Conservation (phyloP, 2,888 invertebrate genomes). For the Lepidocyrtoides sp. region DNA sequence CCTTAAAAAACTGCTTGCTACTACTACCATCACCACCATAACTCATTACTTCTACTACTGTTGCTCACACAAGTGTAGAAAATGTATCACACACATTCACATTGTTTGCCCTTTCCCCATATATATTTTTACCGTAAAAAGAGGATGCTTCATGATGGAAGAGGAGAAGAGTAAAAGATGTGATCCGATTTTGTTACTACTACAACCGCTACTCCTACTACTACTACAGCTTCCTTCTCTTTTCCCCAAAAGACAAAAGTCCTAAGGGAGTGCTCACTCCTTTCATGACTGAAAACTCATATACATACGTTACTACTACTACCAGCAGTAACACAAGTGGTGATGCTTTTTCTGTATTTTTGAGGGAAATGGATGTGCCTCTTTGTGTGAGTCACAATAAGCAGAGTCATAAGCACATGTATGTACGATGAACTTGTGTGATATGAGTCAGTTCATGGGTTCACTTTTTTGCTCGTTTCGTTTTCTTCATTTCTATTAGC, state of each 20-base stretch:
- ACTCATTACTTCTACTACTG: too few species aligned
- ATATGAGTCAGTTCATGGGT: conserved; percentile 14
- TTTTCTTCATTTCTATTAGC: conserved; percentile 41
- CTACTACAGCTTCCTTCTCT: conserved; percentile 27
- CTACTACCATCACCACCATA: not conserved
- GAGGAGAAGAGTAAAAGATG: conserved; percentile 31
- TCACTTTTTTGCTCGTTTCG: not conserved
- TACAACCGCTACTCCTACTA: not conserved
- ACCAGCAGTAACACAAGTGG: conserved; percentile 9
- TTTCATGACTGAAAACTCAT: conserved; percentile 68
- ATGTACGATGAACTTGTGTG: too few species aligned
- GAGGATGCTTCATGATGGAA: not conserved
- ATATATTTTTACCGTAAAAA: conserved; percentile 23
- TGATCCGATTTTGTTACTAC: conserved; percentile 62
- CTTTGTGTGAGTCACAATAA: conserved; percentile 21
- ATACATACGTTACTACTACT: conserved; percentile 48
- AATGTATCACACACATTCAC: conserved; percentile 54
- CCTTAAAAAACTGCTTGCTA: conserved; percentile 46
- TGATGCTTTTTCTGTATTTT: conserved; percentile 26
- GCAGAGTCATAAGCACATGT: not conserved
- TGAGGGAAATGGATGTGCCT: too few species aligned
- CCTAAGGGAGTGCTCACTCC: conserved; percentile 66
- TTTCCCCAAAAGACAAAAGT: conserved; percentile 63
- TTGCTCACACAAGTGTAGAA: conserved; percentile 44
- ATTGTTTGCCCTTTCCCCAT: conserved; percentile 37